These are phyloP conservation scores for Phyllotis vaccarum DNA, from an alignment of 2,797 vertebrate species.

Conservation along the genomic window DNA sequence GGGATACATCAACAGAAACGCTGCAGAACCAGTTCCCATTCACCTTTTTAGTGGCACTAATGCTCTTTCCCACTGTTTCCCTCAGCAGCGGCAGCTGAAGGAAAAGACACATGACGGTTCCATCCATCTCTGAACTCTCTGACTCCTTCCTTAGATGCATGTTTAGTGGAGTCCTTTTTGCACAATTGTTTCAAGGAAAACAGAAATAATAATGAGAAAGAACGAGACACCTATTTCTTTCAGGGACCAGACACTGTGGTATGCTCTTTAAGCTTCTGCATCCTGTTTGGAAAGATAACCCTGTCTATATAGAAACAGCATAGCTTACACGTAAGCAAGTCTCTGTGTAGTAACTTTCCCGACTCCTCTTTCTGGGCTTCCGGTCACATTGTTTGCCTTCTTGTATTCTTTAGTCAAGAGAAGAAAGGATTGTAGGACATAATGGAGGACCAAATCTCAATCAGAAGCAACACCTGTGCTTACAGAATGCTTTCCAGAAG, in stretches of 20 bases:
- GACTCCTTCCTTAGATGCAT: neutral
- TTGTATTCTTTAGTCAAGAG: neutral
- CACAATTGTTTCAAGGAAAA: neutral
- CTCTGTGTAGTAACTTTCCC: neutral
- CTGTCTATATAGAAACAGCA: neutral
- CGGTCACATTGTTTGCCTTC: neutral
- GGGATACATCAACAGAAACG: neutral
- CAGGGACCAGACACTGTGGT: neutral
- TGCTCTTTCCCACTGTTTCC: neutral
- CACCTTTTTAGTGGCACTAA: neutral
- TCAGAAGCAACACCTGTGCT: neutral
- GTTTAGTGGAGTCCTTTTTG: neutral
- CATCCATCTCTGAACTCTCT: neutral
- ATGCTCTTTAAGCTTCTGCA: neutral
- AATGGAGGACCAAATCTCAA: neutral
- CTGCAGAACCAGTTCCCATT: neutral
- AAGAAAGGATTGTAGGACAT: neutral
- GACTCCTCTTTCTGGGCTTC: neutral
- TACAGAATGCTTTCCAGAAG: slow-evolving; percentile 12
- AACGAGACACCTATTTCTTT: neutral
- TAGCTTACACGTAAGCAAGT: neutral
- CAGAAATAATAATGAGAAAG: neutral
- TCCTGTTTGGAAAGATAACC: neutral
- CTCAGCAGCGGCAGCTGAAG: neutral
- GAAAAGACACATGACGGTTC: neutral